Evolutionary conservation across 1,140 invertebrate genomes (phyloP), one percentile per base, ranked within the genome.

Genomic region (Cotesia chilonis): DNA sequence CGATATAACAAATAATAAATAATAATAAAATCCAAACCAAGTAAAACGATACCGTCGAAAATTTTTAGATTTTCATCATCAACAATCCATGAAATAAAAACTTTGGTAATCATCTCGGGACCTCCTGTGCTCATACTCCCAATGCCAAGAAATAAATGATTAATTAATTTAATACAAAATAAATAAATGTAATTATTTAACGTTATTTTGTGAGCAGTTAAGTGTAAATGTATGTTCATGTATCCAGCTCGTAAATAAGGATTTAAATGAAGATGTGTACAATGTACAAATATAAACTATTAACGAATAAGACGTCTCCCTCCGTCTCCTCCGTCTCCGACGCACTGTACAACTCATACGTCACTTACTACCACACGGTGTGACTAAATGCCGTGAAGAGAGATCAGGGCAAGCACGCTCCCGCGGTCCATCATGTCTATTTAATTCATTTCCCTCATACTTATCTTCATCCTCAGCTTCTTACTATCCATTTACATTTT

Each of bases 371-470:
- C 28, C 28, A 28, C 1, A 68, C 51, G 54, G 41, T 68, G 66
- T 77, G 76, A 81, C 72, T 76, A 73, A 82, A 81, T 77, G 81
- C 68, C 69, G 76, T 76, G 80, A 79, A 75, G 79, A 84, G 79
- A 82, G 82, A 84, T 82, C 79, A 77, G 77, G 78, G 73, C 76
- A 47, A 73, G 76, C 82, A 83, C 78, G 78, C 79, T 76, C 77
- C 67, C 73, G 75, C 82, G 78, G 80, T 85, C 83, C 80, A 84
- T 85, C 84, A 85, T 68, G 67, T 73, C 41, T 66, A 63, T 59
- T 61, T 59, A 67, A 14, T 54, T 57, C 51, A 55, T 74, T 75
- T 76, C 69, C 74, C 74, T 72, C 64, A 71, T 54, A 41, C 41
- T 47, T 5, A 47, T 6, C 41, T 47, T 47, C 41, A 71, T 54